Evolutionary conservation across 2,888 invertebrate species (phyloP).

Genomic region (Caenorhabditis auriculariae): DNA sequence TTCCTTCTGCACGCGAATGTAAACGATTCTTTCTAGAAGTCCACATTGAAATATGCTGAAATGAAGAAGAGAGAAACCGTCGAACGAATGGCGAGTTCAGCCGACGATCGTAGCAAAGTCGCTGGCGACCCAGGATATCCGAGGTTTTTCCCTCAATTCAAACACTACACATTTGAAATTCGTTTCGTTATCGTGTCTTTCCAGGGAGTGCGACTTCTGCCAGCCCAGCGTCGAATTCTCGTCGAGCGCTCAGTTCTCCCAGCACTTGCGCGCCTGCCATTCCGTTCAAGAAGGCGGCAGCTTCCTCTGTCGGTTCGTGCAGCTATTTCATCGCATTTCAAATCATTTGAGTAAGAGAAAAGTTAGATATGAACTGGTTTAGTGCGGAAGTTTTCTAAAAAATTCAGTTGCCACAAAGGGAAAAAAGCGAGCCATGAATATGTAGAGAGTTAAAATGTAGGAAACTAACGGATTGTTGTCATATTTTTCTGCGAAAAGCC

Average conservation of each 20-base stretch:
- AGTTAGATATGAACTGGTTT: no score
- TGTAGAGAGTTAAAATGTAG: no score
- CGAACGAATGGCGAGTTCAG: no score
- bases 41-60: no score
- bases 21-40: no score
- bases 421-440: no score
- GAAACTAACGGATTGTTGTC: not conserved
- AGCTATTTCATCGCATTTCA: not conserved
- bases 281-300: conserved; percentile 56
- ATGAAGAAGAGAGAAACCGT: no score
- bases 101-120: no score
- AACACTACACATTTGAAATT: not conserved
- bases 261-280: conserved; percentile 47
- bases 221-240: conserved; percentile 21
- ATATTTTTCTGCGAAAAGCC: not conserved
- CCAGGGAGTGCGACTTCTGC: conserved; percentile 34
- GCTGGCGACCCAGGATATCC: conserved; percentile 23
- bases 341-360: not conserved
- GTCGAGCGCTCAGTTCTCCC: conserved; percentile 33
- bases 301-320: conserved; percentile 48
- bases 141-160: not conserved
- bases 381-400: not conserved
- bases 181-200: not conserved
- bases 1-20: no score
- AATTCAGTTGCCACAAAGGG: not conserved